Conservation (phyloP, 2,888 invertebrate species). For the Cryptocephalus moraei region DNA sequence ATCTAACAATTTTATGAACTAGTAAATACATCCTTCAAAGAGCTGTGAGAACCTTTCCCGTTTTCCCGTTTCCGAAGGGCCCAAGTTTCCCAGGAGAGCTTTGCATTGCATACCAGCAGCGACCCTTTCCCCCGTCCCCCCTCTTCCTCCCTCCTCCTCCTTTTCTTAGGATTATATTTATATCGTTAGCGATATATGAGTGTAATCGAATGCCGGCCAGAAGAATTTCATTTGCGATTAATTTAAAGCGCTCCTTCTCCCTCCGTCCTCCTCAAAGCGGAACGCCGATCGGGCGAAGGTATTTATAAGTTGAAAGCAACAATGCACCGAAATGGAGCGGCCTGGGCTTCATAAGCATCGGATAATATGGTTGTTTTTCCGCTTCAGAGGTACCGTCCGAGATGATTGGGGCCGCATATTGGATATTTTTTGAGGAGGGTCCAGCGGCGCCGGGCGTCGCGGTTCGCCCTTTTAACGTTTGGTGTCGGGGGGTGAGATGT, state of each 20-base stretch:
- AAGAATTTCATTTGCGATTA: constrained; percentile 37
- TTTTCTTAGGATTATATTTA: neutral
- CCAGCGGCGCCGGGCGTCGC: too few species aligned
- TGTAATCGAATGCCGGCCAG: constrained; percentile 26
- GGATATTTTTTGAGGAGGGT: constrained; percentile 23
- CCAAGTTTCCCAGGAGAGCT: too few species aligned
- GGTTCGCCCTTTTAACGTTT: too few species aligned
- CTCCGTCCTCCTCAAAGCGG: constrained; percentile 21
- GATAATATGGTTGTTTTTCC: constrained; percentile 36
- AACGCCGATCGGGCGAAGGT: constrained; percentile 15
- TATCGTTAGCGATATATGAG: constrained; percentile 11
- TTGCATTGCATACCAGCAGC: too few species aligned
- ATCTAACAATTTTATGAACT: too few species aligned
- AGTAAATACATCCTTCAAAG: too few species aligned
- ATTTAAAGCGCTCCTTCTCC: constrained; percentile 23
- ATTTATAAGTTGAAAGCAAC: constrained; percentile 24
- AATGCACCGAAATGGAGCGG: constrained; percentile 29
- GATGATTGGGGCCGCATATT: constrained; percentile 36
- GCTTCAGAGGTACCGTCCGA: constrained; percentile 14
- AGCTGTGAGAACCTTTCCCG: too few species aligned
- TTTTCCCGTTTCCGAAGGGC: too few species aligned
- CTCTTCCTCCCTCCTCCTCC: too few species aligned
- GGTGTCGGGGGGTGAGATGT: too few species aligned
- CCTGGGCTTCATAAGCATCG: constrained; percentile 24
- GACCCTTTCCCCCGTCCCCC: too few species aligned